Evolutionary conservation across 2,113 vertebrate species (phyloP).

Genomic region (Marmota flaviventris): DNA sequence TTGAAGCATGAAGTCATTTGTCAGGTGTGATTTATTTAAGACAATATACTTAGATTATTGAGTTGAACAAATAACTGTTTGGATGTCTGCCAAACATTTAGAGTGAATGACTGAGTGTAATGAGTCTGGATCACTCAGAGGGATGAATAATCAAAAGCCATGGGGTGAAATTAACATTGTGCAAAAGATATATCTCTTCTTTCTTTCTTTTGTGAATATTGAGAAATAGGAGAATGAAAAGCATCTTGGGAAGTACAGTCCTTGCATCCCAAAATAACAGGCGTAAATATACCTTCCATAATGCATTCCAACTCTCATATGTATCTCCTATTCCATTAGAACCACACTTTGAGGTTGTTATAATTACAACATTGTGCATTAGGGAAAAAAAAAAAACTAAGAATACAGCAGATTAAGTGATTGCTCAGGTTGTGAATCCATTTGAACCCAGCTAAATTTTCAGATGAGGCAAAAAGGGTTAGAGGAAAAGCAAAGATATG

Average conservation of each 20-base stretch:
- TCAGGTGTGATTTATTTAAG: constrained; percentile 82
- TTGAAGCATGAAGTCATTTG: constrained; percentile 77
- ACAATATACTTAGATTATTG: constrained; percentile 78
- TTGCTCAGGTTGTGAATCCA: constrained; percentile 7
- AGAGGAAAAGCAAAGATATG: background rate
- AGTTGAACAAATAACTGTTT: constrained; percentile 80
- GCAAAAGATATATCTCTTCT: constrained; percentile 60
- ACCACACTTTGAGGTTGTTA: background rate
- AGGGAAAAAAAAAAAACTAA: background rate
- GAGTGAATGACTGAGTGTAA: constrained; percentile 72
- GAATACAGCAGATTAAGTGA: background rate
- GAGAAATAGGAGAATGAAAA: background rate
- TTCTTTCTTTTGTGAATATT: constrained; percentile 48
- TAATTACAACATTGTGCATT: background rate
- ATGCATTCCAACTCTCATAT: background rate
- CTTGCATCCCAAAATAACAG: constrained; percentile 31
- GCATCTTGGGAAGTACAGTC: constrained; percentile 30
- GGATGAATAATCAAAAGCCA: constrained; percentile 68
- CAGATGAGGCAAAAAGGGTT: background rate
- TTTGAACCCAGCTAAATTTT: background rate
- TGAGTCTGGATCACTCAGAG: constrained; percentile 65
- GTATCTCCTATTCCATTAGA: constrained; percentile 34
- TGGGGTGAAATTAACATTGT: constrained; percentile 72
- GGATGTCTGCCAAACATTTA: constrained; percentile 74
- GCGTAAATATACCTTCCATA: constrained; percentile 44